Evolutionary conservation across 2,888 invertebrate species (phyloP).

Genomic region (Tolmerus cingulatus): DNA sequence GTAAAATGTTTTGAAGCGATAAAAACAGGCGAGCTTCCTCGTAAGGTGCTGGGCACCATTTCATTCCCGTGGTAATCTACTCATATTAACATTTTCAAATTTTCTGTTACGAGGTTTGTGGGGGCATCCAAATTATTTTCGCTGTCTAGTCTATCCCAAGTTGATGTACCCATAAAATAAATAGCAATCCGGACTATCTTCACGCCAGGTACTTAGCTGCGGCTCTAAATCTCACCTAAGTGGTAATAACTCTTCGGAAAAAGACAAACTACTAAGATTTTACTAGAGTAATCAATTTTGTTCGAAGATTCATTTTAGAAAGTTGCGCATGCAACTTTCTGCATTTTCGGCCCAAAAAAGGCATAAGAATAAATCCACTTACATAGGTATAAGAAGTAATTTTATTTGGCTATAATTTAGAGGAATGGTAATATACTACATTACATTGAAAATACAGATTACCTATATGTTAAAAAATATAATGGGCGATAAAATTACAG

Average conservation of each 20-base stretch:
- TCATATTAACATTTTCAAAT: not conserved
- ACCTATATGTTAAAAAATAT: too few species aligned
- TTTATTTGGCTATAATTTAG: too few species aligned
- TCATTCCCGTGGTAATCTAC: not conserved
- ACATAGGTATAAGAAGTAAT: not conserved
- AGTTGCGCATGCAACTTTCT: not conserved
- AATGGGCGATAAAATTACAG: too few species aligned
- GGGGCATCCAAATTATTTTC: not conserved
- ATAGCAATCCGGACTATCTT: not conserved
- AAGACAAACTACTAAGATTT: not conserved
- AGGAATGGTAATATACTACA: too few species aligned
- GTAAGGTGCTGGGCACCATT: constrained; percentile 1
- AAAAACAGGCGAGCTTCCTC: not conserved
- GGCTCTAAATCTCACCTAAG: not conserved
- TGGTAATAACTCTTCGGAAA: not conserved
- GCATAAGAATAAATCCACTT: not conserved
- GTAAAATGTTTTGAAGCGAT: not conserved
- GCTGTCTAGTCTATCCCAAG: not conserved
- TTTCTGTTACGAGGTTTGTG: not conserved
- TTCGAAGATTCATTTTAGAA: not conserved
- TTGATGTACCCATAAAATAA: not conserved
- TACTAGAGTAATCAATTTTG: not conserved
- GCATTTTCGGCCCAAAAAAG: not conserved
- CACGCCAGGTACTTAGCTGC: not conserved
- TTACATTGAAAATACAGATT: too few species aligned